Base-by-base conservation (phyloP, 2,797 vertebrate genomes). In the Falco biarmicus region DNA sequence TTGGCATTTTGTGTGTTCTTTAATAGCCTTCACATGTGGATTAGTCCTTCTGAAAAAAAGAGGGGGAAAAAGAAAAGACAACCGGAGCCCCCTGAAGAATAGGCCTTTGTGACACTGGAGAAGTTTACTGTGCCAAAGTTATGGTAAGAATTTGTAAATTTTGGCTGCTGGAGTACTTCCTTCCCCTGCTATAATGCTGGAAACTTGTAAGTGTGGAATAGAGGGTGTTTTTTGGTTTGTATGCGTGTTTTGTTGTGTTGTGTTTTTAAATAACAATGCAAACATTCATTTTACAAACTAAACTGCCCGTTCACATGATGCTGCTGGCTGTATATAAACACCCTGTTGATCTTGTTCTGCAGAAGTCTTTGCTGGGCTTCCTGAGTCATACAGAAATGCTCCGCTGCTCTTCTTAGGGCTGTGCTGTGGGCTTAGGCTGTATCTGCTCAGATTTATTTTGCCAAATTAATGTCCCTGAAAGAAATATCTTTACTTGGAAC, bases 71-170 rank as follows among this genome's bases (percentile, higher is more conserved):
- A 60, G 69, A 68, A 69, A 56, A 57, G 48, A 79, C 84, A 93
- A 80, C 91, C 88, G 86, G 87, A 94, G 53, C 41, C 84, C 82
- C 74, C 91, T 87, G 77, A 96, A 97, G 95, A 97, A 96, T 97
- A 94, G 91, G 95, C 93, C 93, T 97, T 97, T 97, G 97, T 97
- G 96, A 95, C 65, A 84, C 79, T 95, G 74, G 65, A 96, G 90
- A 70, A 95, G 93, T 94, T 94, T 64, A 76, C 87, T 94, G 93
- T 1, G 89, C 97, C 97, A 97, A 96, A 97, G 95, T 97, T 97
- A 97, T 97, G 97, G 95, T 97, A 97, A 97, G 97, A 97, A 97
- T 97, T 96, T 95, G 96, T 96, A 96, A 95, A 95, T 96, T 97
- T 97, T 97, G 97, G 89, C 96, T 96, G 81, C 86, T 85, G 81